Evolutionary conservation across 37 sponge, comb jelly and placozoan species (phyloP).

Genomic region (Diacarnus erythraeanus): DNA sequence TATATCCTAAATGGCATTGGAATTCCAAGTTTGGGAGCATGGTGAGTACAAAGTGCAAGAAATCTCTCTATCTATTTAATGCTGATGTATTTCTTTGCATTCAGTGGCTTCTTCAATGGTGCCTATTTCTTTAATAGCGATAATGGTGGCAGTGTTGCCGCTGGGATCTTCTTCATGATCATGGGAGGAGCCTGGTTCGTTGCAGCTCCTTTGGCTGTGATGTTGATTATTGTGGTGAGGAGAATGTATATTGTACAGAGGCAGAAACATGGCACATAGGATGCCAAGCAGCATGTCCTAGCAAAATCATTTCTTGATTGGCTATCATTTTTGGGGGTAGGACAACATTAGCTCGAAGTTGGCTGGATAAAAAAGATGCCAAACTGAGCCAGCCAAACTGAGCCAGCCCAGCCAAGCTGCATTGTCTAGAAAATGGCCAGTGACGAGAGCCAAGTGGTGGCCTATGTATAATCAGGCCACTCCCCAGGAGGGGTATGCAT

Average conservation of each 20-base stretch:
- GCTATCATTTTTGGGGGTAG: background rate
- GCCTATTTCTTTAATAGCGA: slow-evolving; percentile 5
- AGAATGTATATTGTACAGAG: background rate
- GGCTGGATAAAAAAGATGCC: background rate
- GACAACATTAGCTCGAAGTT: background rate
- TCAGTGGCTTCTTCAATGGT: slow-evolving; percentile 67
- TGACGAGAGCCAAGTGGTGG: no score
- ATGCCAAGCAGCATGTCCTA: background rate
- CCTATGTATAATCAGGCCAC: no score
- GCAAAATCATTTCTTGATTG: background rate
- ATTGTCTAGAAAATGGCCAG: no score
- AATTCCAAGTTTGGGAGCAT: slow-evolving; percentile 45
- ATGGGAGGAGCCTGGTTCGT: slow-evolving; percentile 44
- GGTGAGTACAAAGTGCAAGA: slow-evolving; percentile 36
- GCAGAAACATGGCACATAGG: background rate
- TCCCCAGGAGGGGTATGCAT: no score
- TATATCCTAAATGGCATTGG: slow-evolving; percentile 60
- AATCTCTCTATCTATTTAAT: background rate
- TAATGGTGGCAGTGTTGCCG: background rate
- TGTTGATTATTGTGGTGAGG: slow-evolving; percentile 58
- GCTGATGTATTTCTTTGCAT: background rate
- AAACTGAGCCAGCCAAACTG: background rate
- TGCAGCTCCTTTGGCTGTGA: slow-evolving; percentile 4
- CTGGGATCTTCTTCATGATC: slow-evolving; percentile 61
- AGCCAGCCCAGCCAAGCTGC: no score